Base-by-base conservation (phyloP, 2,113 vertebrate genomes). In the Charadrius vociferus region DNA sequence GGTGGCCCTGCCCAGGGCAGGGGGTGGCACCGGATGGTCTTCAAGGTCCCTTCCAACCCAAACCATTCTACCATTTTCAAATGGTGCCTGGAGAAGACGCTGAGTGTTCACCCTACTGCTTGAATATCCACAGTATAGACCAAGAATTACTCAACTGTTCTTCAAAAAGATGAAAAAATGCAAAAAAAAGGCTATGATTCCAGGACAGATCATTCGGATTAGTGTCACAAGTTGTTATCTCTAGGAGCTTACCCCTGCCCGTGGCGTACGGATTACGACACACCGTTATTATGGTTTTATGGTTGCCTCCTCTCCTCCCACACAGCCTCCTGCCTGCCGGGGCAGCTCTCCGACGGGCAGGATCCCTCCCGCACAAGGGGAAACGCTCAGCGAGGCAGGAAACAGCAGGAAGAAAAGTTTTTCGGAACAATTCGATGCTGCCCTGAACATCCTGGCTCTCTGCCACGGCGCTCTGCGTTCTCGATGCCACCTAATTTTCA, bases 221-320 rank as follows among this genome's bases (percentile, higher is more conserved):
- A 16, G 30, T 14, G 30, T 36, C 70, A 27, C 36, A 9, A 39
- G 63, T 0, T 6, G 53, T 20, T 34, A 7, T 59, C 52, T n/a
- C 9, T 6, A 20, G 52, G 52, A 26, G 52, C 27, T 34, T 2
- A 12, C 18, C 27, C 12, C 49, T 4, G 5, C 18, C 41, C 8
- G 0, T 2, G 4, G 41, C 11, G 0, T 3, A 10, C 0, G 7
- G 41, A 16, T 49, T 7, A 27, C 17, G 1, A 20, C n/a, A 37
- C 15, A 3, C 24, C 6, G 1, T 32, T 36, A 24, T 36, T 18
- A 6, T 1, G 12, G n/a, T 13, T 7, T 36, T 18, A 6, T 1
- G 12, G n/a, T 13, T 7, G 32, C 20, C 55, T 55, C 72, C 39
- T 39, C 88, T 30, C 36, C 37, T 52, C 70, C 78, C 37, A 27